These are phyloP conservation scores for Ailuropoda melanoleuca DNA, from an alignment of 2,113 vertebrate species.

Conservation along the genomic window DNA sequence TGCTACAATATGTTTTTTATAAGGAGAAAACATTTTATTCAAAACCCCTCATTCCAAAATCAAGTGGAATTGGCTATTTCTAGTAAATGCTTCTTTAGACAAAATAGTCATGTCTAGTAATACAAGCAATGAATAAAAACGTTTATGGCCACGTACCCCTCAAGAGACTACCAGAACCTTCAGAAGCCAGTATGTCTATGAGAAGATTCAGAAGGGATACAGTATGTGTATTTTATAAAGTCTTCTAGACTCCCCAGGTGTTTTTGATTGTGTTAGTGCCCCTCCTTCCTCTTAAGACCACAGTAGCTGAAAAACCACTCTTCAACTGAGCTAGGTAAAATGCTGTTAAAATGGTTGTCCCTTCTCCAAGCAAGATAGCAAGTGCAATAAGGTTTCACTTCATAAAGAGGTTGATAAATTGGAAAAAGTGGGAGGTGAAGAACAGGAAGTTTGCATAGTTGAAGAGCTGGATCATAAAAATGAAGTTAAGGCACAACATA, in stretches of 20 bases:
- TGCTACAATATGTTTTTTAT: background rate
- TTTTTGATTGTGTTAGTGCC: background rate
- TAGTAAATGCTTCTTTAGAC: background rate
- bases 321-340: background rate
- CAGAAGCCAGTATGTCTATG: background rate
- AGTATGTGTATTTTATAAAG: background rate
- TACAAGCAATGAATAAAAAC: background rate
- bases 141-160: background rate
- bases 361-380: background rate
- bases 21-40: background rate
- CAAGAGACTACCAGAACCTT: background rate
- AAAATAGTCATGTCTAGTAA: background rate
- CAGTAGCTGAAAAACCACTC: background rate
- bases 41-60: background rate
- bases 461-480: background rate
- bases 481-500: background rate
- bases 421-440: background rate
- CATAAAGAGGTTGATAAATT: background rate
- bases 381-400: background rate
- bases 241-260: background rate
- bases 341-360: background rate
- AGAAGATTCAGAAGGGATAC: background rate
- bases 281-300: background rate
- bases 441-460: background rate
- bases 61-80: background rate